Base-by-base conservation (phyloP, 2,113 vertebrate species). In the Scopus umbretta region DNA sequence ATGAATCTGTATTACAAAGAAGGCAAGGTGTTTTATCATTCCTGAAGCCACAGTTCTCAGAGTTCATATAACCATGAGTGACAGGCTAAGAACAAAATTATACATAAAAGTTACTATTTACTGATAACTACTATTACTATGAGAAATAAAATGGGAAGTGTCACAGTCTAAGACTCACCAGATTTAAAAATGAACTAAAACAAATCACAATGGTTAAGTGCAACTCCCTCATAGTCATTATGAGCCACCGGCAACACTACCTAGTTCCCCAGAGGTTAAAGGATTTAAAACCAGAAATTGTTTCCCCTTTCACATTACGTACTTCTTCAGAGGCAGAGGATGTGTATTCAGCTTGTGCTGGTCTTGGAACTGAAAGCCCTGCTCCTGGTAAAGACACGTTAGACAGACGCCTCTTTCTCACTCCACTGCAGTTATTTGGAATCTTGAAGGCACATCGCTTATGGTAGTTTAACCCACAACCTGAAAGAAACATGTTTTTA, bases 361-460 rank as follows among this genome's bases (percentile, higher is more conserved):
- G 98, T 75, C 99, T 98, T 34, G 99, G 99, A 90, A 99, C 96
- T 4, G 99, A 99, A 89, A 99, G 99, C 53, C 98, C 98, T 7
- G 99, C 97, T 91, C 98, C 99, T 10, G 99, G 99, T 79, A 99
- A 97, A 19, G 99, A 99, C 20, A 99, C 99, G 1, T 99, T 99
- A 92, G 99, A 99, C 74, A 99, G 94, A 17, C 99, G 98, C 34
- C 99, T 98, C 96, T 99, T 99, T 94, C 99, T 98, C 93, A 99
- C 98, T 83, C 99, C 99, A 32, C 99, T 99, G 92, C 99, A 99
- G 97, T 99, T 99, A 98, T 99, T 99, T 68, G 99, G 99, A 96
- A 99, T 99, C 98, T 99, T 99, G 98, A 99, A 99, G 98, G 99
- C 99, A 88, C 99, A 99, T 89, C 99, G 98, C 90, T 99, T 99